These are phyloP conservation scores for Beaufortia kweichowensis DNA, from an alignment of 2,113 vertebrate species.

Conservation along the genomic window DNA sequence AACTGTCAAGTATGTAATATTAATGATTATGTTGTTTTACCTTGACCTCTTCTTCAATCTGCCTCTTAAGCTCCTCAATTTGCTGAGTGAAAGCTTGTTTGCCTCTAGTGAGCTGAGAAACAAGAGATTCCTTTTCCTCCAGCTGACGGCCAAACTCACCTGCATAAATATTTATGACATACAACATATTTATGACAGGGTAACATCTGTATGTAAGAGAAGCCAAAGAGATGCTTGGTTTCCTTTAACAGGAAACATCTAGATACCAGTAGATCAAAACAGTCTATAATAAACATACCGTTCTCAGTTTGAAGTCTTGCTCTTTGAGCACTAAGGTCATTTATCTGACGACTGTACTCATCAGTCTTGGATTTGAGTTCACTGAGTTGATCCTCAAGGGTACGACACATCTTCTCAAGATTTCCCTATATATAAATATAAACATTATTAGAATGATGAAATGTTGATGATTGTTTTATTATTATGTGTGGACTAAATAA, in stretches of 20 bases:
- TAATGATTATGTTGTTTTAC: background rate
- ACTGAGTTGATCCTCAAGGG: constrained; percentile 68
- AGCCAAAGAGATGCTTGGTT: too few species aligned
- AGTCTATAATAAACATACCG: constrained; percentile 21
- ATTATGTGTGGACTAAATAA: too few species aligned
- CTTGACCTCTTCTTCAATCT: constrained; percentile 71
- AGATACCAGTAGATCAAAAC: too few species aligned
- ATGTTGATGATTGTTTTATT: background rate
- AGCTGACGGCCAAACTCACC: constrained; percentile 71
- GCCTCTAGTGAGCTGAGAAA: constrained; percentile 62
- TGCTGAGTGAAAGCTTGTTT: constrained; percentile 57
- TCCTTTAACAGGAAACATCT: too few species aligned
- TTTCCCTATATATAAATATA: constrained; percentile 61
- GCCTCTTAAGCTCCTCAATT: constrained; percentile 60
- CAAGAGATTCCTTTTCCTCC: constrained; percentile 76
- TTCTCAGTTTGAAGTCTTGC: constrained; percentile 62
- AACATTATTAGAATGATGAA: background rate
- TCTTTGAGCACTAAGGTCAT: background rate
- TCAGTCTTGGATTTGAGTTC: constrained; percentile 55
- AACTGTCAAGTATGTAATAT: background rate
- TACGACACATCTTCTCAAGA: constrained; percentile 72
- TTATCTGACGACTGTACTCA: background rate
- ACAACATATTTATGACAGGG: too few species aligned
- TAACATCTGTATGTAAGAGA: too few species aligned
- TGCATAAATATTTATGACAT: background rate